Base-by-base conservation (phyloP, 2,113 vertebrate genomes). In the Hippopotamus amphibius region DNA sequence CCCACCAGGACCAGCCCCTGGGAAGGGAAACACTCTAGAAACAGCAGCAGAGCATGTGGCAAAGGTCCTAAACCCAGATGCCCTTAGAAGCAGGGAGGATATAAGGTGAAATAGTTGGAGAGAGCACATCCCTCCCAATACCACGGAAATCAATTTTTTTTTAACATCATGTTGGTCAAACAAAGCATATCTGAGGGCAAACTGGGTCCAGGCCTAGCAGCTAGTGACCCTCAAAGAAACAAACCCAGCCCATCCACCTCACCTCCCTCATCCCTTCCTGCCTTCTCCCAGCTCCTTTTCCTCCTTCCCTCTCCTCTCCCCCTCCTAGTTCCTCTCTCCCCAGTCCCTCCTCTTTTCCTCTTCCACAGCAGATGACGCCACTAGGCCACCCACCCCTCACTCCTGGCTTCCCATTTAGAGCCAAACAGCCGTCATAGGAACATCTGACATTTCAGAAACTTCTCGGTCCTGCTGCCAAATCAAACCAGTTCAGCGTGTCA, bases 361-460 rank as follows among this genome's bases (percentile, higher is more conserved):
- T 74, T 87, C 65, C 77, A 88, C 8, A 77, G 30, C 48, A 80
- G 48, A 92, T 13, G 65, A 84, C 0, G 0, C 17, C 91, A 50
- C 26, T 43, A 0, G 1, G 33, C 63, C 85, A n/a, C n/a, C 43
- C 66, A 65, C 8, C n/a, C 71, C 46, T 53, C 17, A 19, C 48
- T 46, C 17, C 82, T 83, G 87, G 86, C 89, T 92, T 93, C 92
- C 68, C 82, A 2, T 30, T 41, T 41, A 85, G 15, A 97, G 82
- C 50, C 68, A 93, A 82, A 26, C 95, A 97, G 93, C 93, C 95
- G 85, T 94, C 82, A 10, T 46, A 53, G 87, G 94, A 97, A 92
- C 82, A 92, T 96, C 96, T 95, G 83, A 98, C 93, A 93, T 80
- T 94, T 93, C 93, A 89, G 79, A 96, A 95, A 88, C 68, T 83